Percentiles rank a stretch among this genome's conserved stretches.
phyloP scores from a whole-genome alignment of 2,888 invertebrate species.

The Eretmocerus hayati region DNA sequence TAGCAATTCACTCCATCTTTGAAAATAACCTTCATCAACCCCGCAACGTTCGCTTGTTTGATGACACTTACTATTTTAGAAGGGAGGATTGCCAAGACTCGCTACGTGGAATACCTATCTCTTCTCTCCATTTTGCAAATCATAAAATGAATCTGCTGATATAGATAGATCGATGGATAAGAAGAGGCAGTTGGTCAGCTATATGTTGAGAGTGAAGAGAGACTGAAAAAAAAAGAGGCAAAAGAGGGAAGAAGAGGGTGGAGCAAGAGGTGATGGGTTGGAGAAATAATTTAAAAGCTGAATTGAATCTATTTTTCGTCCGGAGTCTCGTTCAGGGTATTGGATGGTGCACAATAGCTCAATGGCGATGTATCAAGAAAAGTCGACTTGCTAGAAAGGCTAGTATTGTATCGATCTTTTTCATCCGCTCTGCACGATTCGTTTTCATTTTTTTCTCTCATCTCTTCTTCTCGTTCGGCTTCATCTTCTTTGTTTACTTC shows the following conservation, averaged over 20 bases:
- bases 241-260: neutral
- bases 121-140: too few species aligned
- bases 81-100: too few species aligned
- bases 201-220: too few species aligned
- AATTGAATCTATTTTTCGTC: conserved; percentile 45
- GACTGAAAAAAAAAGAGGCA: too few species aligned
- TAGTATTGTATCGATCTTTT: conserved; percentile 46
- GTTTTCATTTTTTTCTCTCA: conserved; percentile 2
- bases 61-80: too few species aligned
- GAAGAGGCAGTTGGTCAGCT: too few species aligned
- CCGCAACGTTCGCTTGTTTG: too few species aligned
- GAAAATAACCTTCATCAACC: too few species aligned
- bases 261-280: conserved; percentile 18
- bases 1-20: too few species aligned
- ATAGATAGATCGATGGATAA: too few species aligned
- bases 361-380: conserved; percentile 48
- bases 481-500: conserved; percentile 15
- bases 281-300: conserved; percentile 48
- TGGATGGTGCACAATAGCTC: conserved; percentile 47
- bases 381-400: conserved; percentile 46
- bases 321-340: conserved; percentile 36
- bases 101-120: too few species aligned
- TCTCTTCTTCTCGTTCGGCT: conserved; percentile 7
- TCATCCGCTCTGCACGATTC: conserved; percentile 24
- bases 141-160: too few species aligned